Evolutionary conservation across 2,888 invertebrate genomes (phyloP).

Genomic region (Crocallis elinguaria): DNA sequence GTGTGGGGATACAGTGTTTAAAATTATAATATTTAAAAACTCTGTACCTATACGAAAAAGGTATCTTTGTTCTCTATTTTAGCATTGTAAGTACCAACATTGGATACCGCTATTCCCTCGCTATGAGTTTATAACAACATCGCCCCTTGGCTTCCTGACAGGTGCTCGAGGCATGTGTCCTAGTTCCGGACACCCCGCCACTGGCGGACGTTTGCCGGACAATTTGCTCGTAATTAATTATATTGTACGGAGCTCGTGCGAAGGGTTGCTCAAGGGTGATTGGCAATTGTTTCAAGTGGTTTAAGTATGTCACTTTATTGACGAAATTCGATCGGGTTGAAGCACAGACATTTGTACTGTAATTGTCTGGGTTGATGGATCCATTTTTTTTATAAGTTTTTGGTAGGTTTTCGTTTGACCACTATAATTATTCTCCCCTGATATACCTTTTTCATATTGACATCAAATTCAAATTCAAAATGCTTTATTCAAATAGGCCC

Average conservation of each 20-base stretch:
- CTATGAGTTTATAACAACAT: background rate
- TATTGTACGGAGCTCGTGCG: slow-evolving; percentile 5
- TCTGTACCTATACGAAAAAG: too few relatives aligned
- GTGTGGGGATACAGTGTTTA: too few relatives aligned
- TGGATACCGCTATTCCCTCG: background rate
- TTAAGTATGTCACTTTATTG: background rate
- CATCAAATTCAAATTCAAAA: too few relatives aligned
- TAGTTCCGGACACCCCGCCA: slow-evolving; percentile 3
- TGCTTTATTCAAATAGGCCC: too few relatives aligned
- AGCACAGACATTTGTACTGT: too few relatives aligned
- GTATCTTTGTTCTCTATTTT: too few relatives aligned
- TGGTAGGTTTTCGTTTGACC: too few relatives aligned
- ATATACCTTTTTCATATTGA: too few relatives aligned
- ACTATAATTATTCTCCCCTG: too few relatives aligned
- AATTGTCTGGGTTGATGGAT: too few relatives aligned
- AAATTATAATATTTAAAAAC: too few relatives aligned
- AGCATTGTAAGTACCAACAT: background rate
- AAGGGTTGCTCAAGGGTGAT: slow-evolving; percentile 13
- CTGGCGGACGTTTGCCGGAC: slow-evolving; percentile 27
- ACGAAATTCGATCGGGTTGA: background rate
- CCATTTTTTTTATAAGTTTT: too few relatives aligned
- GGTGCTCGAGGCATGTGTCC: slow-evolving; percentile 23
- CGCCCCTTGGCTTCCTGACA: slow-evolving; percentile 13
- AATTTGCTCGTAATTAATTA: slow-evolving; percentile 35
- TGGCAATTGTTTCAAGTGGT: slow-evolving; percentile 28